Base-by-base conservation (phyloP, 2,888 invertebrate species). In the Pharmacophagus antenor region DNA sequence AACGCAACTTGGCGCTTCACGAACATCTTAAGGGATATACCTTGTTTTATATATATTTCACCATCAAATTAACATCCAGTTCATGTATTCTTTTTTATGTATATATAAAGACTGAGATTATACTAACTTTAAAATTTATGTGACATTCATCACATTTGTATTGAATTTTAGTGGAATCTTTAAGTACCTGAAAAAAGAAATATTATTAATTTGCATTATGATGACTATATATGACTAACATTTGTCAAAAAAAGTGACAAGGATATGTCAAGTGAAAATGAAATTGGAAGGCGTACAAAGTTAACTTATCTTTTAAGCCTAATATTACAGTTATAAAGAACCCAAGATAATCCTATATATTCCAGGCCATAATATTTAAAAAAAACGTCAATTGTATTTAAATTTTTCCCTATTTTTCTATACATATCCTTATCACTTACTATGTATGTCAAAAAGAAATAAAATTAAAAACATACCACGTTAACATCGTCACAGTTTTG, bases 61-160 rank as follows among this genome's bases (percentile, higher is more conserved):
- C n/a, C n/a, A n/a, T n/a, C n/a, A n/a, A n/a, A n/a, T n/a, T n/a
- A n/a, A n/a, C n/a, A n/a, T n/a, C n/a, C n/a, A n/a, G n/a, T n/a
- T n/a, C n/a, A n/a, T n/a, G n/a, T n/a, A n/a, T n/a, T n/a, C n/a
- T n/a, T n/a, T n/a, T n/a, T n/a, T n/a, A n/a, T n/a, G n/a, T n/a
- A 27, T n/a, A 37, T 3, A 4, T 37, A 37, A 5, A n/a, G 15
- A 15, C n/a, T 15, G n/a, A n/a, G n/a, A n/a, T n/a, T 8, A 8
- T 8, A 63, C 95, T 79, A 63, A 94, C 81, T 69, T 94, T 91
- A 31, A 84, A 84, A 31, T 60, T 63, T 10, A 70, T 61, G 48
- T 70, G 63, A 63, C 84, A 83, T 31, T 73, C 71, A 50, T 81
- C 80, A 70, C 84, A 85, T 62, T 70, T 71, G 51, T 80, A 82